Evolutionary conservation across 2,113 vertebrate genomes (phyloP).

Genomic region (Pyrgilauda ruficollis): DNA sequence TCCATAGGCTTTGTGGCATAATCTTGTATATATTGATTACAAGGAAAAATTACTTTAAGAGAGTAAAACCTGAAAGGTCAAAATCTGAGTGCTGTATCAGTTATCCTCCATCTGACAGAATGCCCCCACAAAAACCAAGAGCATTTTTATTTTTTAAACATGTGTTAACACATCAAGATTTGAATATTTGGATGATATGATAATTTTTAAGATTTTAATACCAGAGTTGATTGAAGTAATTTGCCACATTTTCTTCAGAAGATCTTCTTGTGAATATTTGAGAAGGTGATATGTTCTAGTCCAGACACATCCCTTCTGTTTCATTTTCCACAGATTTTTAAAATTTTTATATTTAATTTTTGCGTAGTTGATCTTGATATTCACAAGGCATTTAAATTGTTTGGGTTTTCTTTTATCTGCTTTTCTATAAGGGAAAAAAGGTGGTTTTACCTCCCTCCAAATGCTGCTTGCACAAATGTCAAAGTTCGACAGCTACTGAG

Average conservation of each 20-base stretch:
- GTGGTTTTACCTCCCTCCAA: neutral
- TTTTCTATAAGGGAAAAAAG: neutral
- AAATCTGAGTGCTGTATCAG: neutral
- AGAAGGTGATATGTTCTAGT: neutral
- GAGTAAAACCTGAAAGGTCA: neutral
- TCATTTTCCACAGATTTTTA: neutral
- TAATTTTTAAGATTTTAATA: neutral
- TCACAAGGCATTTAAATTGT: neutral
- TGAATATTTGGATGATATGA: neutral
- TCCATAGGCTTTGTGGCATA: neutral
- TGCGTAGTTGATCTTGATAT: neutral
- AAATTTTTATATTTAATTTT: neutral
- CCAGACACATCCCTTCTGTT: neutral
- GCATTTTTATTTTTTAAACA: neutral
- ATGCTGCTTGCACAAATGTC: neutral
- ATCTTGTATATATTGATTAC: neutral
- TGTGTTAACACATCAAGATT: neutral
- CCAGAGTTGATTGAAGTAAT: neutral
- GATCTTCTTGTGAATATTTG: neutral
- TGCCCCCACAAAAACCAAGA: neutral
- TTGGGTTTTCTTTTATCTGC: neutral
- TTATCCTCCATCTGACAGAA: neutral
- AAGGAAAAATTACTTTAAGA: neutral
- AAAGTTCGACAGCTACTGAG: neutral
- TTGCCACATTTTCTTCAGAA: neutral